Evolutionary conservation across 1,140 invertebrate species (phyloP).

Genomic region (Leptopilina boulardi): DNA sequence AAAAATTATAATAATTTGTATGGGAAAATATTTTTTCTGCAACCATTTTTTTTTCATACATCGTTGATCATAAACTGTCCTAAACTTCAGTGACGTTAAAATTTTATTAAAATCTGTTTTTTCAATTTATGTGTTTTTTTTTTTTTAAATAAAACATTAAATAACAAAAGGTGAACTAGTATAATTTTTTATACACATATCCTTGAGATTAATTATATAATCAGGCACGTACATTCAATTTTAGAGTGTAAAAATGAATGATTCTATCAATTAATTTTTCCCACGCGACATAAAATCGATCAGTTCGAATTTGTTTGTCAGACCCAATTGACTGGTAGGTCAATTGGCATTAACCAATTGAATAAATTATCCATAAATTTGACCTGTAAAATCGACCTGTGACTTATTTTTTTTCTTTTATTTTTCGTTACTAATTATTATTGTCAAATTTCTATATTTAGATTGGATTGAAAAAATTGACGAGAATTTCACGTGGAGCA

Average conservation of each 20-base stretch:
- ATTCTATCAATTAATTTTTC: constrained; percentile 51
- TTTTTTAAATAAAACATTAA: background rate
- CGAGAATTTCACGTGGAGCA: constrained; percentile 81
- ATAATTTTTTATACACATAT: background rate
- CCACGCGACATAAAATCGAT: constrained; percentile 60
- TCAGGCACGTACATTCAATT: constrained; percentile 43
- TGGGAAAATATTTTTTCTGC: too few species aligned
- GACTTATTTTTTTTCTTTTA: constrained; percentile 35
- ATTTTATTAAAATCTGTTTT: too few species aligned
- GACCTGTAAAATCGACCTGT: constrained; percentile 48
- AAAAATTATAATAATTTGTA: too few species aligned
- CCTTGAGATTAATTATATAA: constrained; percentile 34
- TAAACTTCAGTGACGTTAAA: too few species aligned
- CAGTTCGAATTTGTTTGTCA: constrained; percentile 52
- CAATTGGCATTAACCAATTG: constrained; percentile 59
- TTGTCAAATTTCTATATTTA: constrained; percentile 62
- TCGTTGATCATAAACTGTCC: too few species aligned
- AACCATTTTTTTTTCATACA: too few species aligned
- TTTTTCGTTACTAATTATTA: constrained; percentile 16
- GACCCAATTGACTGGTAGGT: constrained; percentile 55
- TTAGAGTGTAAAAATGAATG: constrained; percentile 37
- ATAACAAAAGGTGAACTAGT: background rate
- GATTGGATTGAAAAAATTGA: constrained; percentile 82
- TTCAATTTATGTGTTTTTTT: too few species aligned
- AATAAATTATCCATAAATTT: constrained; percentile 52